Percentiles rank a stretch among this genome's conserved stretches.
Conservation (phyloP, 2,113 vertebrate species). For the Saimiri boliviensis region DNA sequence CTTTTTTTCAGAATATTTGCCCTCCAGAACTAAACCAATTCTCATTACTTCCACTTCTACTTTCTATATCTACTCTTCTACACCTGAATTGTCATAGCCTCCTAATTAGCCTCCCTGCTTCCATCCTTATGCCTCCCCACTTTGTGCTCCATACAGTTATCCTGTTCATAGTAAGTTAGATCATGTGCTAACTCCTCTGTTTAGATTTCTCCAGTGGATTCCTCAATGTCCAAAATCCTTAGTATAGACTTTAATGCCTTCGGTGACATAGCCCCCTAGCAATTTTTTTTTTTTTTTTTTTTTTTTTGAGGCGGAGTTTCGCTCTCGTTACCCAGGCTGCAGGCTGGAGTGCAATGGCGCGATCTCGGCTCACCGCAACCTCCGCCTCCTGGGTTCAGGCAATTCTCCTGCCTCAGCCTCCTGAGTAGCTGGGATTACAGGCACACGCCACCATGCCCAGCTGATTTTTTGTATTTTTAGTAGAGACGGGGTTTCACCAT, state of each 20-base stretch:
- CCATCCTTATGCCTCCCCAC: background rate
- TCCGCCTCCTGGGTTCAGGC: too few relatives aligned
- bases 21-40: background rate
- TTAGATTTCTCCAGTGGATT: background rate
- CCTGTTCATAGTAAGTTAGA: background rate
- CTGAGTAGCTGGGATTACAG: too few relatives aligned
- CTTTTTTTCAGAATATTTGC: background rate
- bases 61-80: background rate
- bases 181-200: background rate
- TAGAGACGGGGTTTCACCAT: too few relatives aligned
- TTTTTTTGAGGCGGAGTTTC: too few relatives aligned
- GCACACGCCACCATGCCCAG: too few relatives aligned
- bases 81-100: background rate
- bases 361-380: too few relatives aligned
- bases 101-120: background rate
- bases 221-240: background rate
- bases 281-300: too few relatives aligned
- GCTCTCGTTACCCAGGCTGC: too few relatives aligned
- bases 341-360: too few relatives aligned
- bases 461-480: too few relatives aligned
- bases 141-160: background rate
- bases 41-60: background rate
- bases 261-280: background rate
- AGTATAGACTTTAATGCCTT: background rate
- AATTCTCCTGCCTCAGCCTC: too few relatives aligned